Base-by-base conservation (phyloP, 2,797 vertebrate genomes). In the Sebastiscus tertius region DNA sequence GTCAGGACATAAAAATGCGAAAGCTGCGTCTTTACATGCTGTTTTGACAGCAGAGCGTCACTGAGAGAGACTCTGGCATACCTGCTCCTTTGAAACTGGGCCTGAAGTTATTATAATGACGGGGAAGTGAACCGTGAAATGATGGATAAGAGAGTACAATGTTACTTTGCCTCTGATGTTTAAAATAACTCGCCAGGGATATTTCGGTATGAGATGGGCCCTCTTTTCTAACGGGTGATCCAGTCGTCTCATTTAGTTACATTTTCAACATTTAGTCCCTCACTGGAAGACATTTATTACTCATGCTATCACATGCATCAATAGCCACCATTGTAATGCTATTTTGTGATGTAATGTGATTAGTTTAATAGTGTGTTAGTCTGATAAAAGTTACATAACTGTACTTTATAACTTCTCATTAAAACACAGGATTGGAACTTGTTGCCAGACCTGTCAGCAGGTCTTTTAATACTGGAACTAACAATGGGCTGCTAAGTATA, bases 131-230 rank as follows among this genome's bases (percentile, higher is more conserved):
- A 73, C 71, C 12, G 26, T 75, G 52, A 82, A 82, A 84, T 72
- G 66, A 60, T 60, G 60, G 59, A 77, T 77, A 58, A 72, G 46
- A 81, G 34, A 76, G 49, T 49, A 64, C 65, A 61, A 52, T 80
- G 56, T 64, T 80, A 36, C 63, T 59, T 64, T 55, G 31, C 58
- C 26, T 84, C 68, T 86, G 75, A 82, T 83, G 77, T 80, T 81
- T 73, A 78, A 77, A 86, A 81, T 79, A 62, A 72, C 59, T 77
- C 4, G 16, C 6, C 11, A 10, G 39, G 62, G 56, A 79, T 56
- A 80, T 77, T 78, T 80, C 2, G 2, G 26, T 22, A 75, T 60
- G 27, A 59, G 63, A 58, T 29, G 13, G 20, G 22, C 8, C 46
- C 20, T 70, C 20, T 42, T 73, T 54, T 69, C 16, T 12, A 62